phyloP scores from a whole-genome alignment of 2,797 vertebrate species.

The Hemibagrus guttatus region DNA sequence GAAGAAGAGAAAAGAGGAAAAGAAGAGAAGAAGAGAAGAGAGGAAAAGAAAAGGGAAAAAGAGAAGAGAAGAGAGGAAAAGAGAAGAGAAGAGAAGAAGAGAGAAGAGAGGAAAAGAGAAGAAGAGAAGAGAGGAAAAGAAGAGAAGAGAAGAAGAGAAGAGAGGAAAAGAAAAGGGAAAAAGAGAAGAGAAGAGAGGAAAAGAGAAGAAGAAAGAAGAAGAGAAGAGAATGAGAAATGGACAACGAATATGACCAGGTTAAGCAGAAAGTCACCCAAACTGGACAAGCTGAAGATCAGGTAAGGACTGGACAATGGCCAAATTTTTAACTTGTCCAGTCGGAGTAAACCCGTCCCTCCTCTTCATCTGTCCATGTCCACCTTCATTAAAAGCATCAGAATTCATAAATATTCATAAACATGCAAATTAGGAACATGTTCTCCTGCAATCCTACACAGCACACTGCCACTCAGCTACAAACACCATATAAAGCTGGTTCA shows the following conservation, averaged over 20 bases:
- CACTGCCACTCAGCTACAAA: no score
- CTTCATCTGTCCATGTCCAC: no score
- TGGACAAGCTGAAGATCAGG: no score
- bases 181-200: background rate
- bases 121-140: background rate
- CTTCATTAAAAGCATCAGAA: no score
- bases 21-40: conserved; percentile 40
- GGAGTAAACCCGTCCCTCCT: no score
- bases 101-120: background rate
- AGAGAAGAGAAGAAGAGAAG: conserved; percentile 30
- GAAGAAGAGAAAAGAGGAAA: background rate
- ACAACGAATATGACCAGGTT: background rate
- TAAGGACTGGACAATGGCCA: no score
- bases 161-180: conserved; percentile 1
- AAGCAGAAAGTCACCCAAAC: background rate
- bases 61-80: background rate
- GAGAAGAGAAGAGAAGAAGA: conserved; percentile 32
- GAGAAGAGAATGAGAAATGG: background rate
- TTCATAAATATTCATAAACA: no score
- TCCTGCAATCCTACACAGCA: no score
- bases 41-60: background rate
- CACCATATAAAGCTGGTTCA: no score
- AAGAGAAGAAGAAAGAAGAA: background rate
- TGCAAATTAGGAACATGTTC: no score
- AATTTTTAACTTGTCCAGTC: no score